Evolutionary conservation across 2,888 invertebrate genomes (phyloP).

Genomic region (Drosophila differens): DNA sequence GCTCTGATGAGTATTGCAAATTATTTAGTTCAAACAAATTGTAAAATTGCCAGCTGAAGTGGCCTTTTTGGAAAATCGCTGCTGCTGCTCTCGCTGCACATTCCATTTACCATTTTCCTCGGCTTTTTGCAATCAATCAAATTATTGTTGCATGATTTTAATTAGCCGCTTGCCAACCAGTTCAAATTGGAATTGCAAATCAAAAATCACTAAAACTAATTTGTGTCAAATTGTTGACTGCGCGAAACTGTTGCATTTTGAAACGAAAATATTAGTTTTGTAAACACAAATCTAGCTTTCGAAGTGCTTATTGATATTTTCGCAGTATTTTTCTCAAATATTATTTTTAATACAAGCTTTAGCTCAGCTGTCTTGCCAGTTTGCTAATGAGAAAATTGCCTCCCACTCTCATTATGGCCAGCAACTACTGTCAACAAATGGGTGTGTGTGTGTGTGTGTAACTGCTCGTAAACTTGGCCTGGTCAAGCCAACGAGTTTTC

Average conservation of each 20-base stretch:
- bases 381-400: conserved; percentile 63
- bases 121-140: conserved; percentile 7
- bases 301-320: neutral
- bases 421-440: conserved; percentile 48
- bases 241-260: neutral
- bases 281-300: neutral
- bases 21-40: conserved; percentile 29
- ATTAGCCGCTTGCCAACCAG: conserved; percentile 28
- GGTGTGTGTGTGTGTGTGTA: conserved; percentile 14
- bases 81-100: neutral
- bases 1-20: conserved; percentile 22
- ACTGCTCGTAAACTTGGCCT: conserved; percentile 59
- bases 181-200: neutral
- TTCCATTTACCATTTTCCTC: neutral
- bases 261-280: neutral
- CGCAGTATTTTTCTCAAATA: neutral
- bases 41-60: conserved; percentile 41
- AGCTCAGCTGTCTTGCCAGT: conserved; percentile 22
- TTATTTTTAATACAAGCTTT: neutral
- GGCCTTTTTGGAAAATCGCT: neutral
- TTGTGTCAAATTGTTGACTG: neutral
- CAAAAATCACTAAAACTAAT: neutral
- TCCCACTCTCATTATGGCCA: neutral
- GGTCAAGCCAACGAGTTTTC: conserved; percentile 53
- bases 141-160: conserved; percentile 30